Base-by-base conservation (phyloP, 2,113 vertebrate species). In the Pavo muticus region DNA sequence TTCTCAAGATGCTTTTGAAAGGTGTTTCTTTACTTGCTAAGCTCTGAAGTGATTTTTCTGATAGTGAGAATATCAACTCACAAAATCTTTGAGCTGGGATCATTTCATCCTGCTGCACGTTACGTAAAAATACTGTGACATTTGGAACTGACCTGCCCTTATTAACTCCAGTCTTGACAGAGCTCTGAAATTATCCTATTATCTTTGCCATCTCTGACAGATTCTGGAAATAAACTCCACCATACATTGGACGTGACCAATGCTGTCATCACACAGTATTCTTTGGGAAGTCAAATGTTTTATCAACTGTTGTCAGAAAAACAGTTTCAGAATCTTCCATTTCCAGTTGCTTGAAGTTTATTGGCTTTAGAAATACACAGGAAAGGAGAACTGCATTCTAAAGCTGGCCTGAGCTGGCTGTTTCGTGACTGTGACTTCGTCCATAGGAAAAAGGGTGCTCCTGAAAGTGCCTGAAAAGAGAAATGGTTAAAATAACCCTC, bases 21-120 rank as follows among this genome's bases (percentile, higher is more conserved):
- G 91, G 92, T 95, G 94, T 96, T 96, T 94, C 95, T 92, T 95
- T 95, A 92, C 92, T 89, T 39, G 44, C 92, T 87, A 76, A 94
- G 84, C 77, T 94, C 87, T 73, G 29, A 94, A 94, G 92, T 91
- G 95, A 91, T 87, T 96, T 92, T 93, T 94, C 84, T 95, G 93
- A 77, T 94, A 59, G 89, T 11, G 89, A 87, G 88, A 91, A 74
- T 88, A 96, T 72, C 80, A 95, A 57, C 77, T 92, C 72, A 52
- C 78, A 84, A 61, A 91, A 48, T 90, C 92, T 84, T 89, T 63
- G 87, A 92, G 91, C 81, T 82, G 89, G 40, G 56, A 85, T 44
- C 2, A 0, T 87, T 94, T 94, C 78, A 60, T 88, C 87, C 70
- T 69, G 69, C 76, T 52, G 70, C 57, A 39, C 82, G 63, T 89